These are phyloP conservation scores for Diplolepis rosae DNA, from an alignment of 2,888 invertebrate genomes.

Conservation along the genomic window DNA sequence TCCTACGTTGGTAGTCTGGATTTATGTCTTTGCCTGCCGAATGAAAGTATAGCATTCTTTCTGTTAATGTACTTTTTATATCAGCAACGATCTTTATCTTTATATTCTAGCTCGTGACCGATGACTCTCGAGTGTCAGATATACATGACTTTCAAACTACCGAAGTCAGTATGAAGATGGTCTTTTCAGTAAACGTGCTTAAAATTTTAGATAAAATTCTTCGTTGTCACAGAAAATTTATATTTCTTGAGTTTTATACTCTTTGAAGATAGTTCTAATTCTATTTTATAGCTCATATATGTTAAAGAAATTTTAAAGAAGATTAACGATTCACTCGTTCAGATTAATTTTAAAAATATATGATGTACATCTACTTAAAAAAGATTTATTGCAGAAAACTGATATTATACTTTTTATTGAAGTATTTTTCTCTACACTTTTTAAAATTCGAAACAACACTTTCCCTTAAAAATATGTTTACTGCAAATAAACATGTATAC, in stretches of 20 bases:
- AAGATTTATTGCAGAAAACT: neutral
- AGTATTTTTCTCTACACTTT: too few species aligned
- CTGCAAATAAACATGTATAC: slow-evolving; percentile 24
- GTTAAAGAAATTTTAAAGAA: neutral
- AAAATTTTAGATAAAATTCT: slow-evolving; percentile 9
- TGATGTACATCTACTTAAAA: neutral
- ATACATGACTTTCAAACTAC: neutral
- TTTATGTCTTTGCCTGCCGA: neutral
- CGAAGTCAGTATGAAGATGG: neutral
- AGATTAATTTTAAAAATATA: neutral
- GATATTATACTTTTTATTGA: too few species aligned
- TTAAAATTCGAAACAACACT: neutral
- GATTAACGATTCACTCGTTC: neutral
- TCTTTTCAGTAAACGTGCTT: neutral
- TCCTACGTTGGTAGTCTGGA: neutral
- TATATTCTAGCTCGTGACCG: neutral
- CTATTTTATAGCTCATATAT: neutral
- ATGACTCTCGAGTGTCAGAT: neutral
- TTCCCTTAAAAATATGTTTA: slow-evolving; percentile 8
- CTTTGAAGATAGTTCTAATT: neutral
- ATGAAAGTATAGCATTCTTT: neutral
- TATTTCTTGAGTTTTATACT: slow-evolving; percentile 1
- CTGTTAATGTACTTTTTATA: slow-evolving; percentile 15
- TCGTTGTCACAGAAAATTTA: neutral
- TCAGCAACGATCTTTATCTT: slow-evolving; percentile 6